Evolutionary conservation across 2,888 invertebrate species (phyloP), one percentile per base, ranked within the genome.

Genomic region (Stictocephala bisonia): DNA sequence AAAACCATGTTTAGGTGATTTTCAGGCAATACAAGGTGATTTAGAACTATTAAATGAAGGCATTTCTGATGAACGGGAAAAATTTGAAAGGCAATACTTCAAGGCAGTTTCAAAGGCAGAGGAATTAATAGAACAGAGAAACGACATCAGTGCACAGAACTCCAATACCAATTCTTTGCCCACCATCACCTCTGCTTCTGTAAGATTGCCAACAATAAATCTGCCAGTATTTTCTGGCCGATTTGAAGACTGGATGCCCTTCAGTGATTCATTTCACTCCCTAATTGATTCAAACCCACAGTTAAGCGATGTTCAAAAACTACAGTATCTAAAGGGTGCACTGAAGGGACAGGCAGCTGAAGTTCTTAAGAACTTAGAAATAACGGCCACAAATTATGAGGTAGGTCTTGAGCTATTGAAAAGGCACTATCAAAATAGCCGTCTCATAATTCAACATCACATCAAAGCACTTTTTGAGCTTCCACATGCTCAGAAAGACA

Each of bases 321-420:
- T 66, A 1, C 66, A 66, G 1, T 66, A 66, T 22, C 20, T 66
- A 18, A 66, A 66, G 41, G 41, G 20, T 22, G 15, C 66, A 20
- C 35, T 66, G 13, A 66, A 66, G 41, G 66, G 66, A 11, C 18
- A 66, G 18, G 66, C 66, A 9, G n/a, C 41, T 41, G 41, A 41
- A 20, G 41, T 66, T 13, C n/a, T 66, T 7, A 6, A 66, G 22
- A 6, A n/a, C 1, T 66, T 66, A 18, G 66, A 66, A 66, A 41
- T 31, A 18, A 35, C 41, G 4, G 15, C 66, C 7, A 24, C 13
- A 22, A 66, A 66, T 22, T 66, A 66, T 22, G 15, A 40, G 13
- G 24, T 66, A n/a, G 66, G 2, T n/a, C 11, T n/a, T 22, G 40
- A 66, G 11, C 41, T 66, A 11, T 41, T 41, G 11, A 41, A 35